Percentiles rank a stretch among this genome's conserved stretches.
Conservation (phyloP, 2,888 invertebrate species). For the Drosophila flavopinicola region DNA sequence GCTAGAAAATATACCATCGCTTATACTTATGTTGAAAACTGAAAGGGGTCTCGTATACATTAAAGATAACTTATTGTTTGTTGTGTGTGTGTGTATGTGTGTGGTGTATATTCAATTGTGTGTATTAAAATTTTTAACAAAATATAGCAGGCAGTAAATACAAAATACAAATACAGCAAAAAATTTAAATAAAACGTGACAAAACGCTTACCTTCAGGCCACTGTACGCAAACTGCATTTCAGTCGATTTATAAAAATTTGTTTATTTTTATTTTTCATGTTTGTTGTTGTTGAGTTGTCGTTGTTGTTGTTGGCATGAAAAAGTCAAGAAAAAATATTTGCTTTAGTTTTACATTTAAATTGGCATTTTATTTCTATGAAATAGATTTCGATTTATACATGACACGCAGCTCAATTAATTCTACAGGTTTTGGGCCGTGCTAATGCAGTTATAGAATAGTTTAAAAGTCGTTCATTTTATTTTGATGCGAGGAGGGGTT, state of each 20-base stretch:
- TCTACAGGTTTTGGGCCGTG: slow-evolving; percentile 57
- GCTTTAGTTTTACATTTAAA: slow-evolving; percentile 64
- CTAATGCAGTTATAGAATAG: slow-evolving; percentile 46
- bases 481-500: slow-evolving; percentile 7
- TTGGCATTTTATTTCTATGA: slow-evolving; percentile 20
- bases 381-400: slow-evolving; percentile 23
- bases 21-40: slow-evolving; percentile 50
- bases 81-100: slow-evolving; percentile 34
- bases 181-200: slow-evolving; percentile 37
- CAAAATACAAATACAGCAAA: slow-evolving; percentile 67
- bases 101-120: slow-evolving; percentile 26
- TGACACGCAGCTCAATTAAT: slow-evolving; percentile 58
- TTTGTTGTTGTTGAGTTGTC: slow-evolving; percentile 2
- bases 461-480: slow-evolving; percentile 19
- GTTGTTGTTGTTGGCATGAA: slow-evolving; percentile 59
- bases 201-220: slow-evolving; percentile 92
- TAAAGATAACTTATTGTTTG: slow-evolving; percentile 53
- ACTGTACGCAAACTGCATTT: slow-evolving; percentile 93
- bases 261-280: background rate
- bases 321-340: slow-evolving; percentile 70
- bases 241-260: slow-evolving; percentile 49
- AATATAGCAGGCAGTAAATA: slow-evolving; percentile 78
- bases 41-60: slow-evolving; percentile 37
- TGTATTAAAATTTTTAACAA: slow-evolving; percentile 59
- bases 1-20: slow-evolving; percentile 34